phyloP scores from a whole-genome alignment of 1,140 invertebrate genomes.

The Cotesia vestalis region DNA sequence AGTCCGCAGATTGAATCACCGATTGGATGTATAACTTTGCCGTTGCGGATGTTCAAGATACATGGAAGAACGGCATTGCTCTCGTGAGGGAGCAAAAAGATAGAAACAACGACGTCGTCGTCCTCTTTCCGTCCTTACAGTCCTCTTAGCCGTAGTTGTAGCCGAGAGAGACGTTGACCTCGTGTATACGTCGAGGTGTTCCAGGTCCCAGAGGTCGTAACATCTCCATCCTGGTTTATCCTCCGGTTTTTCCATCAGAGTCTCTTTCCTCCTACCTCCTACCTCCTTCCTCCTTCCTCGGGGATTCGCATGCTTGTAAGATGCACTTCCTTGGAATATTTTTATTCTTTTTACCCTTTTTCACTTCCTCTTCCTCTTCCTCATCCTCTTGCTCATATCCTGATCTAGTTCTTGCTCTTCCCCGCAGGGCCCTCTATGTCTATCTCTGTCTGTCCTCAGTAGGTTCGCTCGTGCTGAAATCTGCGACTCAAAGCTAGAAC shows the following conservation, averaged over 20 bases:
- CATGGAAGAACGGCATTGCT: background rate
- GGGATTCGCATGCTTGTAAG: conserved; percentile 21
- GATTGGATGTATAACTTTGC: conserved; percentile 36
- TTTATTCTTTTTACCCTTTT: too few relatives aligned
- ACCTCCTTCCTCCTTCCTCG: background rate
- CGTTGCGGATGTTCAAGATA: conserved; percentile 26
- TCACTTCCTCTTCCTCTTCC: background rate
- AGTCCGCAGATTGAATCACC: conserved; percentile 27
- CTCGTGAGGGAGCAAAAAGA: conserved; percentile 3
- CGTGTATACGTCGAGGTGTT: conserved; percentile 17
- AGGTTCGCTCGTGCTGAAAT: background rate
- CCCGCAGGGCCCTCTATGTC: background rate
- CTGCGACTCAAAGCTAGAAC: too few relatives aligned
- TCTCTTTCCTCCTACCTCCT: background rate
- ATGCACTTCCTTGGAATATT: background rate
- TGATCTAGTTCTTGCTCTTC: background rate
- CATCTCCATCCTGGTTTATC: conserved; percentile 32
- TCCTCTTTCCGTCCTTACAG: too few relatives aligned
- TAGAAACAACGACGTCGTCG: background rate
- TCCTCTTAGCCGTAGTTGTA: too few relatives aligned
- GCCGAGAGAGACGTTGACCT: conserved; percentile 10
- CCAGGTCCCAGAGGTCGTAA: conserved; percentile 34
- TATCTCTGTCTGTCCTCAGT: background rate
- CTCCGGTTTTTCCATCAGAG: conserved; percentile 12
- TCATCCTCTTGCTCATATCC: background rate